A percentile compares a stretch with the other conserved stretches of the same genome.
Evolutionary conservation across 2,113 vertebrate genomes (phyloP).

Genomic region (Epinephelus fuscoguttatus): DNA sequence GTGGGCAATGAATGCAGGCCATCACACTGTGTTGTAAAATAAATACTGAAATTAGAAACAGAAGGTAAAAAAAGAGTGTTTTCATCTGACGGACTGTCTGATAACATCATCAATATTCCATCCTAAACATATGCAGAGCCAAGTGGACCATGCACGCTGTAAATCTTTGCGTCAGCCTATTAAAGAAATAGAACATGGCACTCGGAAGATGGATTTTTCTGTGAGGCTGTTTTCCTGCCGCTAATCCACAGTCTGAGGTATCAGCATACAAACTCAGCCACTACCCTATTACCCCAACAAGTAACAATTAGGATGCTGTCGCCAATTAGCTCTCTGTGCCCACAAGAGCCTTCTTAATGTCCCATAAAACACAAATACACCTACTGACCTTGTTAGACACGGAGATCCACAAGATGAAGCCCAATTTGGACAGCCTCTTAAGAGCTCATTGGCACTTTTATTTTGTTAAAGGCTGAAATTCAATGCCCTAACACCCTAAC

Average conservation of each 20-base stretch:
- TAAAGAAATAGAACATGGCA: constrained; percentile 53
- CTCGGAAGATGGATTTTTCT: constrained; percentile 45
- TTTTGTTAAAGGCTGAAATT: constrained; percentile 19
- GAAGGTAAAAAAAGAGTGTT: not conserved
- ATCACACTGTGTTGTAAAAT: constrained; percentile 31
- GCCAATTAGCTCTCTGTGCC: constrained; percentile 47
- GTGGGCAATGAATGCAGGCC: constrained; percentile 2
- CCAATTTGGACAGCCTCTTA: constrained; percentile 21
- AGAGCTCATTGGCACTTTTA: constrained; percentile 18
- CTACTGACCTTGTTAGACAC: constrained; percentile 40
- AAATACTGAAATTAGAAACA: constrained; percentile 31
- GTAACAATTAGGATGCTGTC: constrained; percentile 34
- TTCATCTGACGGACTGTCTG: constrained; percentile 26
- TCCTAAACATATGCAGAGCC: constrained; percentile 21
- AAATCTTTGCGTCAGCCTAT: constrained; percentile 38
- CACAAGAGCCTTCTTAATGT: constrained; percentile 28
- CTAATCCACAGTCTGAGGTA: constrained; percentile 21
- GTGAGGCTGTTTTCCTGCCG: constrained; percentile 21
- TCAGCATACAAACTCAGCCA: constrained; percentile 43
- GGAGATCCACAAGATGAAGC: constrained; percentile 7
- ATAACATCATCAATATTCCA: constrained; percentile 39
- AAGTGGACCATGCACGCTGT: constrained; percentile 21
- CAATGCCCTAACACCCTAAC: constrained; percentile 13
- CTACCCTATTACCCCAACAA: constrained; percentile 40
- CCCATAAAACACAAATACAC: constrained; percentile 28